A percentile compares a stretch with the other conserved stretches of the same genome.
Evolutionary conservation across 2,113 vertebrate species (phyloP).

Genomic region (Cromileptes altivelis): DNA sequence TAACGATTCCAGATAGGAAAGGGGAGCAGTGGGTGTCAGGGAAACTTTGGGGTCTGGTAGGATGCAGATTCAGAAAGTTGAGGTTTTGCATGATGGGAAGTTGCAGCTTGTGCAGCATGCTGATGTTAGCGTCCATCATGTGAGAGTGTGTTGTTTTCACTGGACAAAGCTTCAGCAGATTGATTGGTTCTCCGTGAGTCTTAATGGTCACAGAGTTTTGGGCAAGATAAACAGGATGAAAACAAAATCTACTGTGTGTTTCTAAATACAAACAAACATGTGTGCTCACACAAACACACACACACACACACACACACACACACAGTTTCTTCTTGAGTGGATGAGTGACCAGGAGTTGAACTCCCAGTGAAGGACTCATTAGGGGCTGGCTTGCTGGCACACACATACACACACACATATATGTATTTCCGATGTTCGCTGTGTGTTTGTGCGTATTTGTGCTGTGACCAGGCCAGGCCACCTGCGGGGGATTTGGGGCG

Average conservation of each 20-base stretch:
- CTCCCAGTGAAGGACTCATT: slow-evolving; percentile 78
- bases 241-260: slow-evolving; percentile 6
- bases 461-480: slow-evolving; percentile 73
- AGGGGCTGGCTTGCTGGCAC: slow-evolving; percentile 71
- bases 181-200: slow-evolving; percentile 4
- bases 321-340: slow-evolving; percentile 47
- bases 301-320: slow-evolving; percentile 30
- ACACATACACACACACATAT: slow-evolving; percentile 54
- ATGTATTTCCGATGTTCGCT: slow-evolving; percentile 7
- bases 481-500: slow-evolving; percentile 80
- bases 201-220: neutral
- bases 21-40: slow-evolving; percentile 39
- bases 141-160: neutral
- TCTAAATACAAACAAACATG: slow-evolving; percentile 24
- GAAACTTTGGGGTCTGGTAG: slow-evolving; percentile 45
- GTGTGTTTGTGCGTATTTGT: slow-evolving; percentile 33
- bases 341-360: slow-evolving; percentile 81
- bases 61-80: slow-evolving; percentile 45
- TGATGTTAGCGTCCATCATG: neutral
- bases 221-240: neutral
- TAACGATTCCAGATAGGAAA: slow-evolving; percentile 60
- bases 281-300: neutral
- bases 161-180: neutral
- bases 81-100: slow-evolving; percentile 20
- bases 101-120: slow-evolving; percentile 8